phyloP scores from a whole-genome alignment of 2,888 invertebrate genomes.

The Cephonodes hylas region DNA sequence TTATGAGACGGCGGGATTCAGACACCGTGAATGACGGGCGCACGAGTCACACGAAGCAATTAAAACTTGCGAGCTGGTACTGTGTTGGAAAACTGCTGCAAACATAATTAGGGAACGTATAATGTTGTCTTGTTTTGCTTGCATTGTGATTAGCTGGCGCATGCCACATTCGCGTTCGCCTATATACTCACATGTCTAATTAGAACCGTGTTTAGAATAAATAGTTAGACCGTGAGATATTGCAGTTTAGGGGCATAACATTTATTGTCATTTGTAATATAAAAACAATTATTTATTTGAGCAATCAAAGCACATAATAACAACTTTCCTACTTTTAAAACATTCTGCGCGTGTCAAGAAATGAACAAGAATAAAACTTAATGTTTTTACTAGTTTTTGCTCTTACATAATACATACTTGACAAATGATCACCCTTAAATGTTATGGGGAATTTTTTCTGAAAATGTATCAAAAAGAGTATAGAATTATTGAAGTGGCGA shows the following conservation, averaged over 20 bases:
- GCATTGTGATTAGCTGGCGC: conserved; percentile 20
- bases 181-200: conserved; percentile 20
- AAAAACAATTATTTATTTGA: no score
- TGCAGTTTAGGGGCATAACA: background rate
- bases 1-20: conserved; percentile 43
- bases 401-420: no score
- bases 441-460: no score
- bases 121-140: conserved; percentile 26
- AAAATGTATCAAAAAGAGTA: no score
- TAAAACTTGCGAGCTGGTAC: conserved; percentile 50
- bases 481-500: no score
- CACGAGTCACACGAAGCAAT: conserved; percentile 52
- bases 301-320: no score
- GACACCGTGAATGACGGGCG: conserved; percentile 42
- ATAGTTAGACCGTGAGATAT: background rate
- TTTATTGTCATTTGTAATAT: background rate
- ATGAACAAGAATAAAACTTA: no score
- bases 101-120: conserved; percentile 37
- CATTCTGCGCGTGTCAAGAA: no score
- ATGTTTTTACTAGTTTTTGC: no score
- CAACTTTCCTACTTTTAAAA: no score
- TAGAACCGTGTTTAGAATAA: conserved; percentile 5
- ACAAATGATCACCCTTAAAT: no score
- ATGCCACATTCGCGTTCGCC: background rate
- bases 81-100: conserved; percentile 28